These are phyloP conservation scores for Thinocorus orbignyianus DNA, from an alignment of 2,113 vertebrate genomes.

Conservation along the genomic window DNA sequence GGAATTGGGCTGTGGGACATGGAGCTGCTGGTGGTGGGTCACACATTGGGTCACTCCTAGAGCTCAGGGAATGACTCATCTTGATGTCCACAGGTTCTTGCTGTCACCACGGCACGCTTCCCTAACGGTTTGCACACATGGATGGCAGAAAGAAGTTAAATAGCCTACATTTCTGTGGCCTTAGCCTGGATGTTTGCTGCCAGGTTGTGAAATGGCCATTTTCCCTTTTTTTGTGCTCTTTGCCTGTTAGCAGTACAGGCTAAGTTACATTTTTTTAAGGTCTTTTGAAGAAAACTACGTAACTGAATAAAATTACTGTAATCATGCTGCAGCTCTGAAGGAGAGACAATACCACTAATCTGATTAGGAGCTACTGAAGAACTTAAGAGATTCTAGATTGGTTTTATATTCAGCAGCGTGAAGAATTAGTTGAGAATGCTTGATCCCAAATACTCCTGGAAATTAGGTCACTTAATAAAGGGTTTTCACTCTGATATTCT, in stretches of 20 bases:
- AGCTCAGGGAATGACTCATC: not conserved
- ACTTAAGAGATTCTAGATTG: not conserved
- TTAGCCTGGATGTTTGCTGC: not conserved
- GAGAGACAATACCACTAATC: not conserved
- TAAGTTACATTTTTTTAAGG: not conserved
- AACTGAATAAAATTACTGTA: not conserved
- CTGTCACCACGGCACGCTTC: too few species aligned
- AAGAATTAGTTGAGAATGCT: not conserved
- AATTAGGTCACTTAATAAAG: not conserved
- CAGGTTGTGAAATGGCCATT: not conserved
- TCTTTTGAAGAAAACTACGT: not conserved
- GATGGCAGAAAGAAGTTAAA: not conserved
- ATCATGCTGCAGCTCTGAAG: not conserved
- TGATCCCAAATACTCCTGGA: not conserved
- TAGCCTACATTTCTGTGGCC: not conserved
- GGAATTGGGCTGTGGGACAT: not conserved
- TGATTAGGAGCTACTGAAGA: not conserved
- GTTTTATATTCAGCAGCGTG: not conserved
- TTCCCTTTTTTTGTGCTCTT: not conserved
- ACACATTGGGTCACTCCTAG: not conserved
- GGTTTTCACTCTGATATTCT: not conserved
- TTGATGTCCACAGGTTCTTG: not conserved
- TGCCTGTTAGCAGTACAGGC: not conserved
- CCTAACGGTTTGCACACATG: not conserved
- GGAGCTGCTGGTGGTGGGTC: not conserved